phyloP scores from a whole-genome alignment of 2,113 vertebrate species.

The Oxyura jamaicensis region DNA sequence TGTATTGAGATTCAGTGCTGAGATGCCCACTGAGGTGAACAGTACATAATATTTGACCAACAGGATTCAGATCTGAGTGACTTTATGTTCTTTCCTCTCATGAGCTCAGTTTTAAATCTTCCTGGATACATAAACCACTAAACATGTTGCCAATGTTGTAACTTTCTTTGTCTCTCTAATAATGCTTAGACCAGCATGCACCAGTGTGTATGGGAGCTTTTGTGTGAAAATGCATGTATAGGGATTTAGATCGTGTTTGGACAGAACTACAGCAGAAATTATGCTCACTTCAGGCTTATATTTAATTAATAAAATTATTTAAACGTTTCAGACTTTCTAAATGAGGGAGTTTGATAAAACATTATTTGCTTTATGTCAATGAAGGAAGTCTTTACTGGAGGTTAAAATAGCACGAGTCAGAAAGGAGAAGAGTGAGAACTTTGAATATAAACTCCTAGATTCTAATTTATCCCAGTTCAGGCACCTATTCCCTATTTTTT shows the following conservation, averaged over 20 bases:
- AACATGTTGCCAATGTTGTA: neutral
- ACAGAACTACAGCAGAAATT: neutral
- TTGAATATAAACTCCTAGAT: neutral
- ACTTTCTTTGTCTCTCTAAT: neutral
- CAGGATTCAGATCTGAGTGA: neutral
- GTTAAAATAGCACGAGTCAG: neutral
- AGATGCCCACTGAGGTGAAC: neutral
- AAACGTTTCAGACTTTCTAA: neutral
- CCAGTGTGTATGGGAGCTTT: accelerated
- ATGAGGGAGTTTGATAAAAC: neutral
- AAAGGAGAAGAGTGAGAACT: neutral
- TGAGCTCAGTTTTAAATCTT: neutral
- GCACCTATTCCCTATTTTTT: neutral
- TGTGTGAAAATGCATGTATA: neutral
- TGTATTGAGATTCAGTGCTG: neutral
- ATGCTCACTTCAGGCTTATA: neutral
- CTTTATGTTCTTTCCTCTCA: neutral
- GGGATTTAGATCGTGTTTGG: neutral
- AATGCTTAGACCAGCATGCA: neutral
- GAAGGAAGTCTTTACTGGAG: neutral
- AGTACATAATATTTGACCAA: neutral
- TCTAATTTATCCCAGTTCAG: neutral
- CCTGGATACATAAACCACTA: neutral
- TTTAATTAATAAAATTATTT: neutral
- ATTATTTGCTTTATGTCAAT: neutral